Percentiles rank a stretch among this genome's conserved stretches.
These are phyloP conservation scores for Ia io DNA, from an alignment of 2,113 vertebrate species.

Conservation along the genomic window DNA sequence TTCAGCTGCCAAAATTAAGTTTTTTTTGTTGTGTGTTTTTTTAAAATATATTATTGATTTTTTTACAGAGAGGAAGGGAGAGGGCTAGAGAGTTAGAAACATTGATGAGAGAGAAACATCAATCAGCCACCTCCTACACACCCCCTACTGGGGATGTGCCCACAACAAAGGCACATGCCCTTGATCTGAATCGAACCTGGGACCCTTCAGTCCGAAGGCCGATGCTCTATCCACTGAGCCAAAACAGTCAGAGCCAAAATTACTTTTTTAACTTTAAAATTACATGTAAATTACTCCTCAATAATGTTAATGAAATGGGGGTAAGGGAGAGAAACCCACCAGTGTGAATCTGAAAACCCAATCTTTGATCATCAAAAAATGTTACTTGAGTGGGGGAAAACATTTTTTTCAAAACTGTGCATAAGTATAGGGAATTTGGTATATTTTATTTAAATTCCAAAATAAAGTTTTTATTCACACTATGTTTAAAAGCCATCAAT, in stretches of 20 bases:
- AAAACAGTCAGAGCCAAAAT: neutral
- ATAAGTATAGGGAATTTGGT: neutral
- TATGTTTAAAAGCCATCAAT: neutral
- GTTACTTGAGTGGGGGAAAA: neutral
- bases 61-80: no score
- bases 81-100: no score
- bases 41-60: no score
- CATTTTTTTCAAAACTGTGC: neutral
- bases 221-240: no score
- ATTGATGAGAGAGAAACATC: no score
- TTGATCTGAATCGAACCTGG: no score
- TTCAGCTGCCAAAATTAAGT: neutral
- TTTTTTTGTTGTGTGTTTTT: no score
- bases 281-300: conserved; percentile 2
- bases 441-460: neutral
- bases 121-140: no score
- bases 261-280: conserved; percentile 11
- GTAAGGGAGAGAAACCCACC: neutral
- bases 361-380: neutral
- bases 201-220: no score
- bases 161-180: no score
- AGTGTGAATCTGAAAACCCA: conserved; percentile 15
- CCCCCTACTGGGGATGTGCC: no score
- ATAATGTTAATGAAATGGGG: neutral
- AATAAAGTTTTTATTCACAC: conserved; percentile 6